Conservation (phyloP, 2,888 invertebrate species). For the Calliscelio sp. region DNA sequence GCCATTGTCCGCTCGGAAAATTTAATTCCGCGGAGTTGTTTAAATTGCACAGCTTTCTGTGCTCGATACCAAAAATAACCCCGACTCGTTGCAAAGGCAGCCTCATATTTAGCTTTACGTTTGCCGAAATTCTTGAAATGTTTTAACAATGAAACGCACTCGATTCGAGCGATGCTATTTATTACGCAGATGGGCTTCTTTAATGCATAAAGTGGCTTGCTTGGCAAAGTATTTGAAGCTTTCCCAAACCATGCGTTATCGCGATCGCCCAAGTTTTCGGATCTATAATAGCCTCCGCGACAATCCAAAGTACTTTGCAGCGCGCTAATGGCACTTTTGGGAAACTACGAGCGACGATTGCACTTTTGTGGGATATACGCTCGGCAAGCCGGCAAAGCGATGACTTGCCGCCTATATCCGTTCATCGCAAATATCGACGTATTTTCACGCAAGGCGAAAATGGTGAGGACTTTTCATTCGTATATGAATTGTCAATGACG, state of each 20-base stretch:
- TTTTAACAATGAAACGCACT: constrained; percentile 66
- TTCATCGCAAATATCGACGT: constrained; percentile 70
- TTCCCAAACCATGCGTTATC: constrained; percentile 77
- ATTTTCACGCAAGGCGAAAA: constrained; percentile 33
- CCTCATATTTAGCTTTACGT: constrained; percentile 3
- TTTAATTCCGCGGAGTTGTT: constrained; percentile 44
- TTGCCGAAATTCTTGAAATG: constrained; percentile 32
- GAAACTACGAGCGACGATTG: constrained; percentile 76
- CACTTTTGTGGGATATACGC: constrained; percentile 72
- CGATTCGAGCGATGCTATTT: constrained; percentile 47
- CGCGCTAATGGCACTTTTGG: constrained; percentile 79
- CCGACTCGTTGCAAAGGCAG: background rate
- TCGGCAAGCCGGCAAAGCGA: constrained; percentile 58
- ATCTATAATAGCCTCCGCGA: constrained; percentile 78
- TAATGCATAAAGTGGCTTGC: constrained; percentile 67
- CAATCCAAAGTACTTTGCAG: constrained; percentile 77
- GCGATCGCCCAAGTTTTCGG: constrained; percentile 79
- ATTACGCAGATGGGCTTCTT: constrained; percentile 62
- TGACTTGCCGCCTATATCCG: constrained; percentile 66
- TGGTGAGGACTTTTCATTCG: constrained; percentile 5
- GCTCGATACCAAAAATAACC: constrained; percentile 28
- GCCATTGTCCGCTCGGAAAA: constrained; percentile 27
- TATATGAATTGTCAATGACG: constrained; percentile 23
- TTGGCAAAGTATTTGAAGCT: constrained; percentile 64
- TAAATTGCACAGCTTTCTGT: constrained; percentile 33